Conservation (phyloP, 2,113 vertebrate species). For the Osmerus mordax region DNA sequence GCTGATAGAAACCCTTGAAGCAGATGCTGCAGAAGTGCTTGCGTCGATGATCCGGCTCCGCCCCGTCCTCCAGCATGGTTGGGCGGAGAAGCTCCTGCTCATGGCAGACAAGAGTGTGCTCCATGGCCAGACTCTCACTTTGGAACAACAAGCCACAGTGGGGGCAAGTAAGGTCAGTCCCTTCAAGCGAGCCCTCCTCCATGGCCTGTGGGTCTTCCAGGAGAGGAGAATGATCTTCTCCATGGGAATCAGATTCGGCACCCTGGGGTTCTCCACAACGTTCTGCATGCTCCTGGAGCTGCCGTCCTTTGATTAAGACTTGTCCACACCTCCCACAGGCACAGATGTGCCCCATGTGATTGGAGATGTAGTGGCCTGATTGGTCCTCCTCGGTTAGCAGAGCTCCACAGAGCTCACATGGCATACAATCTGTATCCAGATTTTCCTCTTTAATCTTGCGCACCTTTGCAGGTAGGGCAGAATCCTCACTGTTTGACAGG, state of each 20-base stretch:
- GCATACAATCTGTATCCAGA: conserved; percentile 47
- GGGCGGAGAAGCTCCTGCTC: conserved; percentile 88
- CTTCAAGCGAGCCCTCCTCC: conserved; percentile 81
- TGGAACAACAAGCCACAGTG: conserved; percentile 89
- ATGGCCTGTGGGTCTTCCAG: conserved; percentile 77
- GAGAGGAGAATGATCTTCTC: conserved; percentile 77
- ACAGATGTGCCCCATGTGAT: conserved; percentile 94
- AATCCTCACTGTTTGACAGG: conserved; percentile 51
- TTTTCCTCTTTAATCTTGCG: conserved; percentile 65
- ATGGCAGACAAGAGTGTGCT: conserved; percentile 87
- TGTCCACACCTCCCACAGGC: conserved; percentile 95
- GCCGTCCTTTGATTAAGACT: conserved; percentile 92
- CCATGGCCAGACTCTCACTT: conserved; percentile 85
- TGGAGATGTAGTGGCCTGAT: conserved; percentile 92
- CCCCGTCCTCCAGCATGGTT: conserved; percentile 77
- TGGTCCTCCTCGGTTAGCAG: conserved; percentile 84
- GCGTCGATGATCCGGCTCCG: conserved; percentile 87
- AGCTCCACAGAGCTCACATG: conserved; percentile 90
- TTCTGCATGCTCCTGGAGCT: conserved; percentile 93
- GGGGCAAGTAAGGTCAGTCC: conserved; percentile 81
- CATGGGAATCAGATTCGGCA: conserved; percentile 82
- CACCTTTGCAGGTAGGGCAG: conserved; percentile 44
- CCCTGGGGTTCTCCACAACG: conserved; percentile 88
- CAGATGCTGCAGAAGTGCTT: conserved; percentile 98
- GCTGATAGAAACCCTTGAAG: conserved; percentile 96